A percentile compares a stretch with the other conserved stretches of the same genome.
phyloP scores from a whole-genome alignment of 2,797 vertebrate genomes.

The Onychomys torridus region DNA sequence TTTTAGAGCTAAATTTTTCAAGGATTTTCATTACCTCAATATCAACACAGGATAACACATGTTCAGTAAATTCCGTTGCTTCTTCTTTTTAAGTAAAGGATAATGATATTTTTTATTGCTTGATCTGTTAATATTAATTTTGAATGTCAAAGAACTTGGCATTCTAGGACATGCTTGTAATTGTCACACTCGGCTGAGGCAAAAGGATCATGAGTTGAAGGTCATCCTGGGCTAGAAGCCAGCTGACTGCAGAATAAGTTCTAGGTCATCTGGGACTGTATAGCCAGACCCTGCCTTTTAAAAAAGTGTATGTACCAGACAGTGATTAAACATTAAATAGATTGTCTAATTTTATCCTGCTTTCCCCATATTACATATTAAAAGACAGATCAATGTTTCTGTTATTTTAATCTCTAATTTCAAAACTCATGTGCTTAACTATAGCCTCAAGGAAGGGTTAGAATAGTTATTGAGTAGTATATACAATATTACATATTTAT shows the following conservation, averaged over 20 bases:
- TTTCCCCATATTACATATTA: not conserved
- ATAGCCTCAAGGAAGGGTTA: slow-evolving; percentile 10
- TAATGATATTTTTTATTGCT: not conserved
- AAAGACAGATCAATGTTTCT: not conserved
- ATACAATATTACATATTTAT: not conserved
- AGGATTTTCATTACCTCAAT: not conserved
- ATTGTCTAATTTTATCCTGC: not conserved
- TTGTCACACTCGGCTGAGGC: not conserved
- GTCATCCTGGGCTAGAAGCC: not conserved
- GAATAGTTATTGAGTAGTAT: not conserved
- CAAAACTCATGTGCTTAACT: slow-evolving; percentile 41
- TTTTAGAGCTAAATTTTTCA: slow-evolving; percentile 33
- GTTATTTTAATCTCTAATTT: not conserved
- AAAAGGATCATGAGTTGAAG: not conserved
- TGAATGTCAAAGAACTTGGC: not conserved
- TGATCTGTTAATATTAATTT: slow-evolving; percentile 8
- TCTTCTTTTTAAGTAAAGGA: not conserved
- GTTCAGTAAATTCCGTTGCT: slow-evolving; percentile 27
- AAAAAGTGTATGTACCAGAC: not conserved
- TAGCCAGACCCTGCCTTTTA: not conserved
- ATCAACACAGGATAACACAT: not conserved
- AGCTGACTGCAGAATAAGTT: not conserved
- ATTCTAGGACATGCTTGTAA: not conserved
- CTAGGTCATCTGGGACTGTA: not conserved
- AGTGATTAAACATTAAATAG: not conserved